Base-by-base conservation (phyloP, 2,888 invertebrate species). In the Pristionchus exspectatus region DNA sequence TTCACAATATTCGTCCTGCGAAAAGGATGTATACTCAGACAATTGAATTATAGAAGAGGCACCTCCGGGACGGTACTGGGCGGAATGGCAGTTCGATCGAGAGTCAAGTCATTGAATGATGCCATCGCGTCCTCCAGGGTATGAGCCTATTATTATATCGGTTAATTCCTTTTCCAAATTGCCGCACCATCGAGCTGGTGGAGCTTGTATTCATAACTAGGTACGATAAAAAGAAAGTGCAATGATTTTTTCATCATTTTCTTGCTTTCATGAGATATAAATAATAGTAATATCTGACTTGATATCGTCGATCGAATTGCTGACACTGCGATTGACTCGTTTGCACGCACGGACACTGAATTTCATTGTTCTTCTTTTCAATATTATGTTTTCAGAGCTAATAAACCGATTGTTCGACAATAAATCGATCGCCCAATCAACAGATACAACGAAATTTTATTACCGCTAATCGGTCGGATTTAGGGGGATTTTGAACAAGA, bases 331-430 rank as follows among this genome's bases (percentile, higher is more conserved):
- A 30, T 21, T 74, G 74, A 54, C 69, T 21, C 38, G 87, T 87
- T 69, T 87, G 87, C 44, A 87, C 69, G 33, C 87, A 87, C 9
- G 87, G 87, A 69, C 87, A 87, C 87, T 87, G 87, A 12, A 87
- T 44, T 9, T 30, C 16, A 54, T 54, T 38, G 38, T 12, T 10
- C 0, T 27, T 30, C 0, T 44, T 12, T 50, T 30, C 10, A 16
- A n/a, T 27, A 24, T n/a, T 63, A 86, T 10, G 2, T 38, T 16
- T 21, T 59, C 27, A 14, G 14, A 18, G 30, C 1, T 56, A 12
- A 66, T 54, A 27, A 87, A 27, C n/a, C 7, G n/a, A 77, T 44
- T 10, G n/a, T 44, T 81, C n/a, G 24, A 4, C 21, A 38, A 38
- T 44, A 21, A 18, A 44, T n/a, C 33, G 56, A 56, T 44, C 44